Evolutionary conservation across 2,113 vertebrate genomes (phyloP), one percentile per base, ranked within the genome.

Genomic region (Tragelaphus strepsiceros): DNA sequence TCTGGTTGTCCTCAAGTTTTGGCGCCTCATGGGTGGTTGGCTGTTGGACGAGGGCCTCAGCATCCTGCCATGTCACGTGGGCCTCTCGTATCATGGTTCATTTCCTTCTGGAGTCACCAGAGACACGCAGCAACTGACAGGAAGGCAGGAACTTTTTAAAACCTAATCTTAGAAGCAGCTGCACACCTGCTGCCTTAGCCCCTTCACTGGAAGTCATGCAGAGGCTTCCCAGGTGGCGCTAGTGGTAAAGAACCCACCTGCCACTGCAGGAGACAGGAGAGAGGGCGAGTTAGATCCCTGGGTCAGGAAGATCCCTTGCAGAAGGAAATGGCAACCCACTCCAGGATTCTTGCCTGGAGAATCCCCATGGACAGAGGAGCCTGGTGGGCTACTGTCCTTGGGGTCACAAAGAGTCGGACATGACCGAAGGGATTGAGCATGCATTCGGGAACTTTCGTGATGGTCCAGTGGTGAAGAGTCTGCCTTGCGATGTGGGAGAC

Each of bases 51-150:
- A 56, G 21, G 53, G 53, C n/a, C 81, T 82, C 32, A 8, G 32
- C 19, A 12, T n/a, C 49, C 17, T 83, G 51, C 51, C 32, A 1
- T 6, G 6, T 54, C 51, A 24, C 0, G 9, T 5, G 32, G 58
- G 32, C 90, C 43, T 59, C 43, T 49, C 56, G 6, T 5, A 0
- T 4, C 19, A 7, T 0, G 22, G 74, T 11, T 10, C 32, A 6
- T 39, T 24, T 35, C 74, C 43, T 58, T 62, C 64, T 67, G 80
- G 49, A 53, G 80, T 39, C 10, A 35, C 32, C 7, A 64, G 43
- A 81, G 9, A 35, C 30, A 51, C 35, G 49, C 6, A 11, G 78
- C 16, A 3, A 17, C 2, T n/a, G 71, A 53, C 22, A 14, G 39
- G 77, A 59, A 61, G 46, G 46, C 15, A 56, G 32, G 26, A 49